These are phyloP conservation scores for Rhinoderma darwinii DNA, from an alignment of 2,113 vertebrate species.

Conservation along the genomic window DNA sequence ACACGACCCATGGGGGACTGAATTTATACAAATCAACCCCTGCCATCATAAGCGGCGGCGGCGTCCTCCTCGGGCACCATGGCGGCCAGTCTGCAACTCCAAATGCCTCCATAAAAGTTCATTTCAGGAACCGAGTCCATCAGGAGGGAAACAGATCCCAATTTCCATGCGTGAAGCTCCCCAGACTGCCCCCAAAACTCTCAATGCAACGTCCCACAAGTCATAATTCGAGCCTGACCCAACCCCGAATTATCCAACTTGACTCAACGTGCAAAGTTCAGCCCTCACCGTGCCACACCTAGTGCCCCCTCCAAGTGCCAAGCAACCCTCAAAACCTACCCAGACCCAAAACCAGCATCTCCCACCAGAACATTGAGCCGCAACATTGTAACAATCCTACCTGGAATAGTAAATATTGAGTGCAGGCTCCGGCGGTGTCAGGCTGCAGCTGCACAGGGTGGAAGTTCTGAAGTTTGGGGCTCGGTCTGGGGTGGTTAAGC, in stretches of 20 bases:
- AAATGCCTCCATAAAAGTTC: background rate
- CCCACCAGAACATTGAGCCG: background rate
- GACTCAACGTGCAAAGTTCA: constrained; percentile 14
- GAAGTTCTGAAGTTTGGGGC: constrained; percentile 9
- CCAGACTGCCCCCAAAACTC: background rate
- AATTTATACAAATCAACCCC: background rate
- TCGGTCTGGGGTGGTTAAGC: background rate
- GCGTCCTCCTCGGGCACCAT: background rate
- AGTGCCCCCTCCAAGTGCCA: background rate
- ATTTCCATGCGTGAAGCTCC: background rate
- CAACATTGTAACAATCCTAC: background rate
- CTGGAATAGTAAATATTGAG: background rate
- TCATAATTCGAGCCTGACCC: background rate
- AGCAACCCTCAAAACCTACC: background rate
- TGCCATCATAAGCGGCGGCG: background rate
- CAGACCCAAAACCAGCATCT: too few relatives aligned
- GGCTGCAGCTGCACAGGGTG: background rate
- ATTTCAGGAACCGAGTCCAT: background rate
- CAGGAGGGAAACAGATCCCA: background rate
- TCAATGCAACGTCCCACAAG: background rate
- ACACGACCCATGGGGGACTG: background rate
- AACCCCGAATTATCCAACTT: background rate
- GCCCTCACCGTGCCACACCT: background rate
- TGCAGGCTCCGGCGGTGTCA: background rate
- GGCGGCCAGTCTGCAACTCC: background rate